Base-by-base conservation (phyloP, 2,888 invertebrate species). In the Melanostoma scalare region DNA sequence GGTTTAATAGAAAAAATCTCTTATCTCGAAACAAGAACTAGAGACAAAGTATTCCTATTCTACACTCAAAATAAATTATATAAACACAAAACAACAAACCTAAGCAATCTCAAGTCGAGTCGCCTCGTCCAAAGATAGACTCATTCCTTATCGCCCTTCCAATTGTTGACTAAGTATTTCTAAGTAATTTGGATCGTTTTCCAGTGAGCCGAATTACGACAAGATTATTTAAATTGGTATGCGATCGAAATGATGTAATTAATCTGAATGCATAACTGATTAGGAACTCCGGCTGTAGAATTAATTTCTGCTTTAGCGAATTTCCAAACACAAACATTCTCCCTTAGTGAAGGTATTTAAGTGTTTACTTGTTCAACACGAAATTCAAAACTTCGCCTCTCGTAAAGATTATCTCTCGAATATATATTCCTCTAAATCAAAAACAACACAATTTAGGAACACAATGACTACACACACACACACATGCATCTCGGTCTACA, bases 111-210 rank as follows among this genome's bases (percentile, higher is more conserved):
- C 20, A 20, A 20, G 20, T 20, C 20, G 20, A 20, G 20, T 20
- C 20, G 20, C 20, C 20, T 20, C 1, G 20, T 1, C 20, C 1
- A 20, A 1, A 20, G 20, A 20, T 20, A 20, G 20, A 20, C 44
- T 10, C 10, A 71, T n/a, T 60, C 35, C 50, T 71, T 71, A 71
- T 60, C 71, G 33, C 69, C 31, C n/a, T 1, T 6, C 36, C 40
- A 69, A 48, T 38, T 48, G 20, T 20, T 20, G 20, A 1, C 20
- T 20, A 20, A 20, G 20, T 20, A 46, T 61, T 50, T 48, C 6
- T 20, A 40, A 71, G 48, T 48, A 9, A 48, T 40, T 50, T 10
- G 0, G 9, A 58, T 20, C 6, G 10, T 33, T 33, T 30, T 33
- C 5, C 6, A n/a, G 31, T 20, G 20, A 60, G 42, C 42, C 9